phyloP scores from a whole-genome alignment of 2,113 vertebrate species.

The Galbula dea region DNA sequence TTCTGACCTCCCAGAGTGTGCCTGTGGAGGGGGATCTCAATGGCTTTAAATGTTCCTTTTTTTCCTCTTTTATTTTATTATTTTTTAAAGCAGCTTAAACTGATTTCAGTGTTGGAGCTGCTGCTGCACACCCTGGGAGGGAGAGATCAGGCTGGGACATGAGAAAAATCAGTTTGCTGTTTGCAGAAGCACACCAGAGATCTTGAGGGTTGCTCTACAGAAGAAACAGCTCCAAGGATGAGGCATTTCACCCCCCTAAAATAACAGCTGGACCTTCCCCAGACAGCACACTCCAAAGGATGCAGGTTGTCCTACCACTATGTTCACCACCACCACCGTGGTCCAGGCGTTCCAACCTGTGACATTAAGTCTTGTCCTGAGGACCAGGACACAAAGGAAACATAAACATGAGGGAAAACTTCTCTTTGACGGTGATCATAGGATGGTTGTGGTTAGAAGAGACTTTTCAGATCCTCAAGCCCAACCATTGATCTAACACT shows the following conservation, averaged over 20 bases:
- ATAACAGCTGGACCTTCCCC: not conserved
- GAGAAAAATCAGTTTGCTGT: not conserved
- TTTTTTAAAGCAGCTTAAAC: slow-evolving; percentile 13
- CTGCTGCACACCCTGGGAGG: not conserved
- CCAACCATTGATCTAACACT: too few species aligned
- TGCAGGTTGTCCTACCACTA: not conserved
- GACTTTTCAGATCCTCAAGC: too few species aligned
- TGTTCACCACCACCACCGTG: accelerated
- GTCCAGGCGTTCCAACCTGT: not conserved
- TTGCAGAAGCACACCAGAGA: not conserved
- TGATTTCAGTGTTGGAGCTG: not conserved
- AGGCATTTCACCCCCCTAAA: not conserved
- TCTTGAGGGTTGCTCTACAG: not conserved
- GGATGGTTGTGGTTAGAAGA: too few species aligned
- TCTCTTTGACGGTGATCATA: too few species aligned
- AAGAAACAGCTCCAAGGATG: not conserved
- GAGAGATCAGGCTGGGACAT: not conserved
- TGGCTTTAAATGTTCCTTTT: not conserved
- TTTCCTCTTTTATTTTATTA: not conserved
- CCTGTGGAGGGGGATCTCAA: slow-evolving; percentile 2
- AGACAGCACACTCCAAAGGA: accelerated
- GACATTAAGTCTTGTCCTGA: not conserved
- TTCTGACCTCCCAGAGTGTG: slow-evolving; percentile 52
- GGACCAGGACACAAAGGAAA: too few species aligned
- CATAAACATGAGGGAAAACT: too few species aligned